Base-by-base conservation (phyloP, 2,888 invertebrate species). In the Abscondita cerata region DNA sequence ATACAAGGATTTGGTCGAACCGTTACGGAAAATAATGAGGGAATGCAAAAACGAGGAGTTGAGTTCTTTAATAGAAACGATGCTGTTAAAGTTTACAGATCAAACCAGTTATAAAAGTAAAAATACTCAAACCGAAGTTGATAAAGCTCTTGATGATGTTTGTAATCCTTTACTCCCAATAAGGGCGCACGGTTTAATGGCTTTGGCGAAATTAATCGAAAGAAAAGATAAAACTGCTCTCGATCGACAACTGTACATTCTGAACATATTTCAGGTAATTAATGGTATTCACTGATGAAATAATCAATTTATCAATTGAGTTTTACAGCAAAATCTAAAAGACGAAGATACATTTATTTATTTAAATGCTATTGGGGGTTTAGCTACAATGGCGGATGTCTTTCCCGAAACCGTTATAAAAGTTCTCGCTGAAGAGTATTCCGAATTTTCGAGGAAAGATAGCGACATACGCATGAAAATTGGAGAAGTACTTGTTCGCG, bases 291-390 rank as follows among this genome's bases (percentile, higher is more conserved):
- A 25, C 11, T 51, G 25, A 36, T 46, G 16, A 56, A 12, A 52
- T 38, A 50, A 31, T 20, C 18, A 41, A 8, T 34, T 12, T 25
- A 4, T 52, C 15, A 11, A 62, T 57, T 47, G 62, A 75, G 72
- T 64, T 73, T 83, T 81, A 58, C 70, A 90, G 87, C 88, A 91
- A 78, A 89, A 90, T 80, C 77, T 95, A 0, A 87, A 87, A 74
- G 86, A 94, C 71, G 81, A 86, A 9, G 95, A 95, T 75, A 90
- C 94, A 0, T 95, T 92, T 75, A 83, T 95, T 59, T 95, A 95
- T 77, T 79, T 95, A 64, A 84, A 88, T 59, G 89, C 93, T 1
- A 87, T 94, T 13, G 89, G 90, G 74, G 93, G 92, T 1, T 78
- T 95, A 48, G 87, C 90, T 6, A 83, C 88, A 1, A 80, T 95